Evolutionary conservation across 2,888 invertebrate genomes (phyloP).

Genomic region (Odontomyia ornata): DNA sequence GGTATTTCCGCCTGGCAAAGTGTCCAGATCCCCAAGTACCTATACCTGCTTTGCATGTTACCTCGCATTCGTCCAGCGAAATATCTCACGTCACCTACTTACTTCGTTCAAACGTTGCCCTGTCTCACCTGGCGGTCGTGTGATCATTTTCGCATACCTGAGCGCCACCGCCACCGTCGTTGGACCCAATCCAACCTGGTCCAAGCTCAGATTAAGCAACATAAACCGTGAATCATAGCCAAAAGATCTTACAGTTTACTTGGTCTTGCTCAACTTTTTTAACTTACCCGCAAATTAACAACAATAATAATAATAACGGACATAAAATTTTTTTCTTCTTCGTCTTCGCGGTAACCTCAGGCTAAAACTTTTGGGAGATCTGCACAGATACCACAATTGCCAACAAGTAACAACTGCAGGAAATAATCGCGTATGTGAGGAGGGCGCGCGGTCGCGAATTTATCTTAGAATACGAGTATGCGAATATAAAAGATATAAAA

Average conservation of each 20-base stretch:
- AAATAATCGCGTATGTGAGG: neutral
- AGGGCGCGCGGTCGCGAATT: neutral
- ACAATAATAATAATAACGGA: neutral
- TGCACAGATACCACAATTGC: neutral
- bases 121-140: neutral
- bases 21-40: neutral
- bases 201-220: neutral
- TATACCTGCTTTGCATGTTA: neutral
- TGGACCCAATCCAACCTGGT: neutral
- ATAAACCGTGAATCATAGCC: neutral
- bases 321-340: neutral
- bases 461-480: neutral
- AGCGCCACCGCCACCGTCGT: neutral
- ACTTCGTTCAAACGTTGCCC: too few relatives aligned
- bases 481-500: neutral
- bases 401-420: neutral
- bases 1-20: neutral
- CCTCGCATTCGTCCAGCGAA: neutral
- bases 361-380: neutral
- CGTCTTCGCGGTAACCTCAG: neutral
- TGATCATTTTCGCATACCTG: neutral
- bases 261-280: neutral
- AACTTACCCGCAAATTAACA: neutral
- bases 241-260: neutral
- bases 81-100: slow-evolving; percentile 4